Evolutionary conservation across 2,888 invertebrate species (phyloP).

Genomic region (Gasteruption jaculator): DNA sequence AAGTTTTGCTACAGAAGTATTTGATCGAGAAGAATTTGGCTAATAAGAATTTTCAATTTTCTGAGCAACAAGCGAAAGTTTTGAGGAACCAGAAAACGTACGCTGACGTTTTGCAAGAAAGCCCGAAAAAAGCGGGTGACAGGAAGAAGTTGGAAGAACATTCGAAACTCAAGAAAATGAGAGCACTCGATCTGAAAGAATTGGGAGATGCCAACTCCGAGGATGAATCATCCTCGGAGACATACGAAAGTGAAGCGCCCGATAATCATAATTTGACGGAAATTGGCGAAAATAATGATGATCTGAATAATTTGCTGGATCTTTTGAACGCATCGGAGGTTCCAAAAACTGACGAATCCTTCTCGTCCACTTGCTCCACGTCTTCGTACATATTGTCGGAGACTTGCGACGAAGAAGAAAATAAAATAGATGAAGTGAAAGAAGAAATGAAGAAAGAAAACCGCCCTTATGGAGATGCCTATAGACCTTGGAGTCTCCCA

Average conservation of each 20-base stretch:
- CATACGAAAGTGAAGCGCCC: no score
- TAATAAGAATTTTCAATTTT: neutral
- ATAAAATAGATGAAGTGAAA: no score
- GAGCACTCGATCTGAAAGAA: conserved; percentile 3
- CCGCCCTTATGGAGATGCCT: no score
- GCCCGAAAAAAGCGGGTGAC: neutral
- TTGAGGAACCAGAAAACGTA: conserved; percentile 14
- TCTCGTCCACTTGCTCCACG: no score
- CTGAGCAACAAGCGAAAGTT: neutral
- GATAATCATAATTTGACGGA: no score
- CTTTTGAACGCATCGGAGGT: no score
- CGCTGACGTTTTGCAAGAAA: conserved; percentile 19
- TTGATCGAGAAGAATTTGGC: neutral
- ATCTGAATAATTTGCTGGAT: no score
- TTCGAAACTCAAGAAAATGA: neutral
- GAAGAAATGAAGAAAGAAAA: no score
- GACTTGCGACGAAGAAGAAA: neutral
- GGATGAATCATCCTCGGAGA: neutral
- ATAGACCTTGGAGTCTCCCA: conserved; percentile 12
- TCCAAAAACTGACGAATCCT: no score
- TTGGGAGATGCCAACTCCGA: neutral
- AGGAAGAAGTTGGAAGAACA: neutral
- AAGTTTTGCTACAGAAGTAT: neutral
- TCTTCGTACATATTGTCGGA: neutral
- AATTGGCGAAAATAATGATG: no score